phyloP scores from a whole-genome alignment of 1,140 invertebrate species.

The Bradysia coprophila region DNA sequence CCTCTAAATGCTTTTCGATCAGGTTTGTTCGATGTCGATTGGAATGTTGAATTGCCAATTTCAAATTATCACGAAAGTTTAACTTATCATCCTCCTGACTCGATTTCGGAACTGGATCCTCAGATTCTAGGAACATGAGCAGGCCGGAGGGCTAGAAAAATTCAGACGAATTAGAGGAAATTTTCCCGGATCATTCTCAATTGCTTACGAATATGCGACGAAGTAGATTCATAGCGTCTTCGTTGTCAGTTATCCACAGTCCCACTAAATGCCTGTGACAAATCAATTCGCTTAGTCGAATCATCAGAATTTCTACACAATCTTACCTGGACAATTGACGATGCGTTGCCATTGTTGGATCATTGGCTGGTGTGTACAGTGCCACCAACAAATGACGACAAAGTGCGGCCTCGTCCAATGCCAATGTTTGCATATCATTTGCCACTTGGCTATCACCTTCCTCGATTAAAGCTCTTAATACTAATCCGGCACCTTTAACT shows the following conservation, averaged over 20 bases:
- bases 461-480: slow-evolving; percentile 95
- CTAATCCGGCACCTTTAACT: slow-evolving; percentile 91
- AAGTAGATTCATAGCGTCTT: slow-evolving; percentile 75
- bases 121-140: slow-evolving; percentile 74
- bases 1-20: slow-evolving; percentile 55
- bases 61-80: slow-evolving; percentile 83
- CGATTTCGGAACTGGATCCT: slow-evolving; percentile 62
- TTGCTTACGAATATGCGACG: slow-evolving; percentile 69
- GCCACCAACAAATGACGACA: slow-evolving; percentile 84
- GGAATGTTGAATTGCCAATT: slow-evolving; percentile 74
- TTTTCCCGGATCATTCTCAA: not conserved
- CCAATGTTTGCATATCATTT: slow-evolving; percentile 86
- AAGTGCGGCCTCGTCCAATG: slow-evolving; percentile 91
- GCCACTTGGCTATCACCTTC: slow-evolving; percentile 85
- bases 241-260: slow-evolving; percentile 93
- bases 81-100: slow-evolving; percentile 54
- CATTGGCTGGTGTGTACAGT: slow-evolving; percentile 65
- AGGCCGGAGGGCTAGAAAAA: slow-evolving; percentile 60
- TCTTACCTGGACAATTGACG: slow-evolving; percentile 68
- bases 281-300: not conserved
- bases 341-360: slow-evolving; percentile 59
- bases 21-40: slow-evolving; percentile 40
- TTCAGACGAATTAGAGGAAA: not conserved
- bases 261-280: slow-evolving; percentile 74
- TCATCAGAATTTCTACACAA: not conserved